Evolutionary conservation across 2,113 vertebrate genomes (phyloP), one percentile per base, ranked within the genome.

Genomic region (Sitta europaea): DNA sequence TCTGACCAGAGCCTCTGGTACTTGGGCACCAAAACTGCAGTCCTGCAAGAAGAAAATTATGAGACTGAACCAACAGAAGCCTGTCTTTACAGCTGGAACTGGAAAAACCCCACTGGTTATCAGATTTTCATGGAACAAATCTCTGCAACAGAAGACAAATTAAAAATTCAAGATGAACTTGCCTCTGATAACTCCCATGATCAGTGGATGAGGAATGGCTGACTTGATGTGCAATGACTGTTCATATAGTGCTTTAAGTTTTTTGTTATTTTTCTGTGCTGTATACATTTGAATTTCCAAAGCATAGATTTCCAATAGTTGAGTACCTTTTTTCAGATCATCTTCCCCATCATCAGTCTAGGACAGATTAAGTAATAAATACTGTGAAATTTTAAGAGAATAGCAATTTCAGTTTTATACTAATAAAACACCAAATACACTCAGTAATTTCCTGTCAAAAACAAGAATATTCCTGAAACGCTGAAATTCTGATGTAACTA

Each of bases 271-370:
- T 98, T 99, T 99, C 97, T 99, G 99, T 95, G 99, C 99, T 4
- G 99, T 99, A 95, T 99, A 99, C 99, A 99, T 99, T 93, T 99
- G 99, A 97, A 99, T 99, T 98, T 99, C 99, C 97, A 99, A 98
- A 96, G 99, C 99, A 88, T 99, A 99, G 95, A 99, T 99, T 98
- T 99, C 99, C 98, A 99, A 95, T 94, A 99, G 98, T 88, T 99
- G 99, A 51, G 99, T 99, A 93, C 99, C 99, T 96, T 99, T 99
- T 98, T 99, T 99, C 72, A 99, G 97, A 96, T 99, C 99, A 96
- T 99, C 99, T 98, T 99, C 99, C 55, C 99, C 99, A 97, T 99
- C 99, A 97, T 99, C 99, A 86, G 99, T 99, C 99, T 99, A 98
- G 76, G 86, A 95, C 84, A 95, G 66, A 96, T 76, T 82, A 95